Evolutionary conservation across 2,113 vertebrate genomes (phyloP).

Genomic region (Pseudorhombus dupliciocellatus): DNA sequence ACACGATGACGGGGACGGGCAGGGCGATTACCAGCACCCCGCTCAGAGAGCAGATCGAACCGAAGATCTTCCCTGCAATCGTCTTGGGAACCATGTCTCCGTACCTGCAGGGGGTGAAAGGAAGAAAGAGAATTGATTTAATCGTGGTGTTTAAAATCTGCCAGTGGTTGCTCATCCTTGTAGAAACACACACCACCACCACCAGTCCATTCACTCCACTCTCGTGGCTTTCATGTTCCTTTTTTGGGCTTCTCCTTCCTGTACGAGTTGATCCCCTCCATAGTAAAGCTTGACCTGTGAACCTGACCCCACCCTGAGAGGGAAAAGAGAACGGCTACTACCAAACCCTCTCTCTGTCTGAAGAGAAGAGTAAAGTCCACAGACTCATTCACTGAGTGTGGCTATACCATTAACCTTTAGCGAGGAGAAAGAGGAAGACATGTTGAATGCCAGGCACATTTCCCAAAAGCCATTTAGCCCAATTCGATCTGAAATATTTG

Average conservation of each 20-base stretch:
- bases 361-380: constrained; percentile 40
- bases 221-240: constrained; percentile 16
- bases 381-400: constrained; percentile 42
- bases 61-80: constrained; percentile 97
- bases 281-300: constrained; percentile 25
- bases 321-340: constrained; percentile 13
- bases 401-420: constrained; percentile 70
- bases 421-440: constrained; percentile 44
- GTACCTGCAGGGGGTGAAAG: constrained; percentile 80
- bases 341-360: constrained; percentile 32
- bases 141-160: constrained; percentile 14
- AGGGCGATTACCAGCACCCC: constrained; percentile 98
- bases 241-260: constrained; percentile 5
- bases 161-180: not conserved
- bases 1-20: constrained; percentile 97
- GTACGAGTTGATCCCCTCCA: not conserved
- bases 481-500: constrained; percentile 72
- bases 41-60: constrained; percentile 97
- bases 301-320: not conserved
- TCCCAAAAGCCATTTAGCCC: constrained; percentile 61
- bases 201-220: constrained; percentile 13
- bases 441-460: constrained; percentile 54
- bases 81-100: constrained; percentile 99
- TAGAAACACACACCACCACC: not conserved
- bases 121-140: constrained; percentile 41